Conservation (phyloP, 2,888 invertebrate genomes). For the Camptogramma bilineatum region DNA sequence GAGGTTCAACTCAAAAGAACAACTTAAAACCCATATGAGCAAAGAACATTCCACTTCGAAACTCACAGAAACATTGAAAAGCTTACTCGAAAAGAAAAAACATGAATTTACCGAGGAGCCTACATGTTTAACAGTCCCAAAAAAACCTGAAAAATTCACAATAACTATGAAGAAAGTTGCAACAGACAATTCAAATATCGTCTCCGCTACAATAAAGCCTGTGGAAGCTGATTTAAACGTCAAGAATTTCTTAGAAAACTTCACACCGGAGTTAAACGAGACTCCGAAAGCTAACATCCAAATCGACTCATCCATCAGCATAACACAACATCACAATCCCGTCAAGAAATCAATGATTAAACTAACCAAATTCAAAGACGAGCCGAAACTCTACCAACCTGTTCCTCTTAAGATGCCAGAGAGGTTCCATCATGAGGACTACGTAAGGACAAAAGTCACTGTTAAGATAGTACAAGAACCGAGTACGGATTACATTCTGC, state of each 20-base stretch:
- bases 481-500: conserved; percentile 12
- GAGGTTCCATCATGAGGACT: conserved; percentile 51
- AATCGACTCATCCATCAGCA: conserved; percentile 43
- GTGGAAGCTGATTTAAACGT: conserved; percentile 59
- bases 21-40: conserved; percentile 58
- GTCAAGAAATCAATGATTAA: conserved; percentile 54
- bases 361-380: conserved; percentile 57
- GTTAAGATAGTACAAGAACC: conserved; percentile 53
- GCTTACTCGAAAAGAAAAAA: conserved; percentile 64
- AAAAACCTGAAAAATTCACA: conserved; percentile 50
- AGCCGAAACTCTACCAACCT: background rate
- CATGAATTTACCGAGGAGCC: conserved; percentile 18
- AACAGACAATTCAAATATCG: conserved; percentile 5
- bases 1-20: conserved; percentile 56
- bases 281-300: conserved; percentile 35
- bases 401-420: conserved; percentile 61
- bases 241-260: conserved; percentile 72
- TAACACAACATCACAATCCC: conserved; percentile 45
- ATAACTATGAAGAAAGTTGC: conserved; percentile 61
- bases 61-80: conserved; percentile 70
- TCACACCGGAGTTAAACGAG: conserved; percentile 61
- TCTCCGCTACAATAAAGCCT: conserved; percentile 53
- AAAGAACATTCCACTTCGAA: conserved; percentile 63
- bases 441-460: conserved; percentile 48
- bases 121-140: background rate